Conservation (phyloP, 2,797 vertebrate species). For the Acanthis flammea region DNA sequence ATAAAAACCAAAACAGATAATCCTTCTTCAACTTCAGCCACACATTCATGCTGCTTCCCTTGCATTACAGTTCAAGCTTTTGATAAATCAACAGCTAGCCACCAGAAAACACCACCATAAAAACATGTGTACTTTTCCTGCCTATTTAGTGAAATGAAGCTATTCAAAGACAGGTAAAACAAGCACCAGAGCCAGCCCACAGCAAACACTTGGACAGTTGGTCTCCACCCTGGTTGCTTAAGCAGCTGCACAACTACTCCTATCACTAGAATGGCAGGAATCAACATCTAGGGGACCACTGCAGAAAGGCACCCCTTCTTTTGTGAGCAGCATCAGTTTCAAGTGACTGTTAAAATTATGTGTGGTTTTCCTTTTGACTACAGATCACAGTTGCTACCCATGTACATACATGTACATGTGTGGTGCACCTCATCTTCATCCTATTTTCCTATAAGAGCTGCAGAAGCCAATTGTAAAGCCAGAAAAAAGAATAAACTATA, state of each 20-base stretch:
- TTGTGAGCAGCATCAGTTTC: background rate
- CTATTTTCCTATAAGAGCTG: background rate
- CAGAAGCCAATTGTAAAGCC: background rate
- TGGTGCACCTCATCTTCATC: background rate
- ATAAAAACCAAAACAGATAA: background rate
- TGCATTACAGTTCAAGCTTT: background rate
- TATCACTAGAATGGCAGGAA: background rate
- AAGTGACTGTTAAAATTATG: background rate
- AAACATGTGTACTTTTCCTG: accelerated
- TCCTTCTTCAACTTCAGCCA: background rate
- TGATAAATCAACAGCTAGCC: background rate
- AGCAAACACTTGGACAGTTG: background rate
- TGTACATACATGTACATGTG: accelerated
- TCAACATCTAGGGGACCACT: background rate
- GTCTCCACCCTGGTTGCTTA: background rate
- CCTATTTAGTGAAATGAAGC: background rate
- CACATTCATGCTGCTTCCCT: background rate
- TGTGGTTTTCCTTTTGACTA: background rate
- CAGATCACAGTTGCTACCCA: background rate
- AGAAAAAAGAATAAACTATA: background rate
- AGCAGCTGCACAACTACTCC: background rate
- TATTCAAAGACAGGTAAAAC: background rate
- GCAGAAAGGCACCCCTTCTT: background rate
- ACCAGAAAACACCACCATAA: background rate
- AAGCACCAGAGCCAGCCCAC: background rate